phyloP scores from a whole-genome alignment of 2,797 vertebrate genomes.

The Lindbergichthys nudifrons region DNA sequence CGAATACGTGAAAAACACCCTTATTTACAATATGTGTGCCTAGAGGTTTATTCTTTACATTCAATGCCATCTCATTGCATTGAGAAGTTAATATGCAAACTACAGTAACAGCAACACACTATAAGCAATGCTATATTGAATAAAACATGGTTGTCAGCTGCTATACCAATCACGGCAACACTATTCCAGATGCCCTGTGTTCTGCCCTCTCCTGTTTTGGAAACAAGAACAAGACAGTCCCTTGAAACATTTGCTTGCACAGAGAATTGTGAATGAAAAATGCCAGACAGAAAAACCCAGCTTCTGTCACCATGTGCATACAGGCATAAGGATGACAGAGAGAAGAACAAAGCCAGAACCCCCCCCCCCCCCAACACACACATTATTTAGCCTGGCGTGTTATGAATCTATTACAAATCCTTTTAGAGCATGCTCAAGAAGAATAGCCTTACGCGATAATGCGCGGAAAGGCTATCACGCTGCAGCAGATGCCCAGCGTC shows the following conservation, averaged over 20 bases:
- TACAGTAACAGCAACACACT: background rate
- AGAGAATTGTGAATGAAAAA: conserved; percentile 58
- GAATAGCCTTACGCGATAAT: conserved; percentile 66
- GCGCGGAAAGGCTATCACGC: conserved; percentile 68
- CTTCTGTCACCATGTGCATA: conserved; percentile 41
- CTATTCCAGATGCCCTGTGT: conserved; percentile 23
- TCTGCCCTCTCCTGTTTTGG: conserved; percentile 28
- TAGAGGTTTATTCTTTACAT: background rate
- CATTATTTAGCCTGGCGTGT: conserved; percentile 58
- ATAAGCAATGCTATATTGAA: conserved; percentile 5
- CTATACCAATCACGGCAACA: background rate
- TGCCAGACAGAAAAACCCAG: conserved; percentile 42
- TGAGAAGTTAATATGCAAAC: background rate
- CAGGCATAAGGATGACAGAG: conserved; percentile 50
- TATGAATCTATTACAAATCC: conserved; percentile 74
- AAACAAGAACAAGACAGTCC: conserved; percentile 45
- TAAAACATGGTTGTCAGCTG: conserved; percentile 13
- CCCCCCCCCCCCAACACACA: background rate
- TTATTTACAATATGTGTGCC: background rate
- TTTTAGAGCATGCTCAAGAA: conserved; percentile 62
- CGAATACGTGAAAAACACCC: background rate
- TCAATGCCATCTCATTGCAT: background rate
- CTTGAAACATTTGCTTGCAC: conserved; percentile 36
- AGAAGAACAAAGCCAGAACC: conserved; percentile 53
- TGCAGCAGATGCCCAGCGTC: conserved; percentile 68